These are phyloP conservation scores for Lacerta bilineata DNA, from an alignment of 2,797 vertebrate genomes.

Conservation along the genomic window DNA sequence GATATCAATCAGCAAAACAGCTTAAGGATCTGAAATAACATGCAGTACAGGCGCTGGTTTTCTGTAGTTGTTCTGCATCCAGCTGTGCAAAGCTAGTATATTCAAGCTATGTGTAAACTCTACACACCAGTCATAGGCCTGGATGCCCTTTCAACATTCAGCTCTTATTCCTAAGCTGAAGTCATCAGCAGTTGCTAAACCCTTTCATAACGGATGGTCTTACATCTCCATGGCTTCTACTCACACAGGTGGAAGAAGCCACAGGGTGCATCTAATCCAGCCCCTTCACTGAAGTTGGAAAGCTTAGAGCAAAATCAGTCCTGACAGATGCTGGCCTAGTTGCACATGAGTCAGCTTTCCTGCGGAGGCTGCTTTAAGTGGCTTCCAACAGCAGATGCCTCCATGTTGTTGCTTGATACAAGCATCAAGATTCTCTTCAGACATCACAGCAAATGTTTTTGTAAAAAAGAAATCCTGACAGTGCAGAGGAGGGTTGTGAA, in stretches of 20 bases:
- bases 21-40: background rate
- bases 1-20: background rate
- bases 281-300: background rate
- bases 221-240: background rate
- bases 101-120: background rate
- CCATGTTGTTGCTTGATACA: background rate
- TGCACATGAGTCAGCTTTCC: slow-evolving; percentile 2
- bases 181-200: background rate
- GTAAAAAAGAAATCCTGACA: background rate
- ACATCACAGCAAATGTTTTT: background rate
- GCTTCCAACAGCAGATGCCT: background rate
- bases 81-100: background rate
- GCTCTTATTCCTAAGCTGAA: background rate
- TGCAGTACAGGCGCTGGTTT: background rate
- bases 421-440: background rate
- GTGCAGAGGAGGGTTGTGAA: too few relatives aligned
- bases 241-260: background rate
- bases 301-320: background rate
- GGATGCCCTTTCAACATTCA: background rate
- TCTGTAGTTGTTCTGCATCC: background rate
- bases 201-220: background rate
- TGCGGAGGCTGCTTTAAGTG: background rate
- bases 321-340: background rate
- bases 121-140: too few relatives aligned
- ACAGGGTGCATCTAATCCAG: background rate